A percentile compares a stretch with the other conserved stretches of the same genome.
Evolutionary conservation across 2,888 invertebrate species (phyloP).

Genomic region (Matsumyia berberina): DNA sequence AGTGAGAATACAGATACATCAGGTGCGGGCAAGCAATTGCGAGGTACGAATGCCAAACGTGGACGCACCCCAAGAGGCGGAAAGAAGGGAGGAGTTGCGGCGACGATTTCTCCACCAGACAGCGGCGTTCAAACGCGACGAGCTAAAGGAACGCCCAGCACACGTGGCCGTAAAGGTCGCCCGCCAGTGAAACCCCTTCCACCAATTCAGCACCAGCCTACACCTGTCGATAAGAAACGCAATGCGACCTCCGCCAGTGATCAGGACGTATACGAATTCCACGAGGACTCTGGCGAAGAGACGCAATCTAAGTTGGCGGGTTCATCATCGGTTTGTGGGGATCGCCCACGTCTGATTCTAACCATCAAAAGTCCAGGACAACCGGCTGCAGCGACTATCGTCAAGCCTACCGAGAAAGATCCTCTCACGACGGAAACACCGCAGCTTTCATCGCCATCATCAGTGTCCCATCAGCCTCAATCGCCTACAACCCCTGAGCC

Average conservation of each 20-base stretch:
- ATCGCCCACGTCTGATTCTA: conserved; percentile 90
- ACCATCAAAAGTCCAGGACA: conserved; percentile 90
- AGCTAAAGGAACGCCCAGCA: conserved; percentile 82
- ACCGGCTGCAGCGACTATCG: conserved; percentile 77
- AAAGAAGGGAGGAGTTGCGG: conserved; percentile 80
- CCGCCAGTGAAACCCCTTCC: conserved; percentile 80
- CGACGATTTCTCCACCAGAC: conserved; percentile 67
- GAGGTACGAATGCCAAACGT: conserved; percentile 79
- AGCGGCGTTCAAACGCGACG: conserved; percentile 87
- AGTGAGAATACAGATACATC: conserved; percentile 78
- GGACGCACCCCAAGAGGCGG: conserved; percentile 82
- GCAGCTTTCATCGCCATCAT: conserved; percentile 62
- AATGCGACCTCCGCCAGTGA: conserved; percentile 77
- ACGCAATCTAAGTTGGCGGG: conserved; percentile 80
- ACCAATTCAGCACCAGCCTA: conserved; percentile 55
- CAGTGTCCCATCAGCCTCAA: conserved; percentile 79
- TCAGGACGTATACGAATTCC: conserved; percentile 95
- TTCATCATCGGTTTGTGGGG: conserved; percentile 73
- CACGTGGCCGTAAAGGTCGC: conserved; percentile 84
- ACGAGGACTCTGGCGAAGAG: conserved; percentile 95
- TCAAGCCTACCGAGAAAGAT: conserved; percentile 77
- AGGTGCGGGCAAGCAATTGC: conserved; percentile 73
- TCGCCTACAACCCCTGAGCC: conserved; percentile 60
- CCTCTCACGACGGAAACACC: conserved; percentile 71
- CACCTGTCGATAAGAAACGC: conserved; percentile 82